Evolutionary conservation across 1,140 invertebrate genomes (phyloP), one percentile per base, ranked within the genome.

Genomic region (Drosophila ficusphila): DNA sequence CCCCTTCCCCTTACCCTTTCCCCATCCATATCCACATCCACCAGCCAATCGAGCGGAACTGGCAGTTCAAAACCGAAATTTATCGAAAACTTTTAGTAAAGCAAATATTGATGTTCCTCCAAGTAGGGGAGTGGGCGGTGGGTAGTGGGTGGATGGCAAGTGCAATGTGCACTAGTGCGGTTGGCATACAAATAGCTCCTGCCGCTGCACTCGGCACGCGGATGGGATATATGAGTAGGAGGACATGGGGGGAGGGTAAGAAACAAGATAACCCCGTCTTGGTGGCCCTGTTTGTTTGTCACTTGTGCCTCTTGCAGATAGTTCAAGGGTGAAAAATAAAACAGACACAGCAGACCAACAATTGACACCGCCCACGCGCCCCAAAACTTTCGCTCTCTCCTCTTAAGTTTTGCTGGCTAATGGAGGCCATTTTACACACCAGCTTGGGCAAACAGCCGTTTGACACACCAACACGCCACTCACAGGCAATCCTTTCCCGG

Each of bases 1-100:
- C 3, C 19, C 5, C 4, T 7, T 6, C 4, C 19, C 19, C n/a
- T 3, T 19, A 1, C 18, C 4, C 18, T 2, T 6, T n/a, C n/a
- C n/a, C n/a, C n/a, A n/a, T n/a, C n/a, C n/a, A n/a, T n/a, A n/a
- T n/a, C n/a, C n/a, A n/a, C n/a, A n/a, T n/a, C n/a, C n/a, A n/a
- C n/a, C n/a, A n/a, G n/a, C 2, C n/a, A 25, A 14, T 3, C 2
- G 5, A 44, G n/a, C 16, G 47, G 18, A 53, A n/a, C 2, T 29
- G 56, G 8, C 39, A 46, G 18, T 21, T 60, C 34, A 14, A 34
- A 19, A 34, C 36, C n/a, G 12, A 58, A 64, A 46, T 29, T 46
- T 64, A 44, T 58, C 53, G 19, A 27, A 60, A 64, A 64, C 54
- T 60, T 64, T 64, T 60, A 64, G 54, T 47, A 46, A 38, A 23